phyloP scores from a whole-genome alignment of 2,113 vertebrate species.

The Tympanuchus pallidicinctus region DNA sequence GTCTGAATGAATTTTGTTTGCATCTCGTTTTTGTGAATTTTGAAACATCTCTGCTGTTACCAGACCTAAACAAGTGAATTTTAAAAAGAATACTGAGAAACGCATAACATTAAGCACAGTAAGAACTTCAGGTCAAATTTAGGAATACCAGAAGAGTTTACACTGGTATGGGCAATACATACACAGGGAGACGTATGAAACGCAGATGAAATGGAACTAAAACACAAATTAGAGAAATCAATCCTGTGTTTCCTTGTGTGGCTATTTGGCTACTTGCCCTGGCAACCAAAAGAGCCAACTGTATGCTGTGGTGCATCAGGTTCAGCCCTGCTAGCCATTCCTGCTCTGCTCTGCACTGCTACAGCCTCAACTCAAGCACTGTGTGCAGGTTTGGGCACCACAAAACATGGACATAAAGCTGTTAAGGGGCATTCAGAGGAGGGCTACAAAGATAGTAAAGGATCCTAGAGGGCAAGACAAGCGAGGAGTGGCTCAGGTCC shows the following conservation, averaged over 20 bases:
- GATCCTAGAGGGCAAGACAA: not conserved
- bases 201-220: not conserved
- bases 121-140: not conserved
- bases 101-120: not conserved
- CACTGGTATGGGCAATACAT: not conserved
- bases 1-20: too few relatives aligned
- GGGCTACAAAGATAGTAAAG: not conserved
- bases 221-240: not conserved
- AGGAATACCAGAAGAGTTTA: not conserved
- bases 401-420: not conserved
- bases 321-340: not conserved
- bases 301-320: not conserved
- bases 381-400: not conserved
- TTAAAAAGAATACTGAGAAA: not conserved
- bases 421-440: not conserved
- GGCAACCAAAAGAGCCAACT: not conserved
- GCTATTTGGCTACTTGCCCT: not conserved
- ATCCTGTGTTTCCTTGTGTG: not conserved
- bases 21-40: conserved; percentile 73
- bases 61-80: conserved; percentile 78
- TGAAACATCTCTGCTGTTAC: conserved; percentile 93
- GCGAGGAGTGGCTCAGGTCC: not conserved
- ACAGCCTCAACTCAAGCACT: not conserved
- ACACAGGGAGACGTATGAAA: not conserved
- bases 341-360: not conserved